These are phyloP conservation scores for Erebia ligea DNA, from an alignment of 2,888 invertebrate species.

Conservation along the genomic window DNA sequence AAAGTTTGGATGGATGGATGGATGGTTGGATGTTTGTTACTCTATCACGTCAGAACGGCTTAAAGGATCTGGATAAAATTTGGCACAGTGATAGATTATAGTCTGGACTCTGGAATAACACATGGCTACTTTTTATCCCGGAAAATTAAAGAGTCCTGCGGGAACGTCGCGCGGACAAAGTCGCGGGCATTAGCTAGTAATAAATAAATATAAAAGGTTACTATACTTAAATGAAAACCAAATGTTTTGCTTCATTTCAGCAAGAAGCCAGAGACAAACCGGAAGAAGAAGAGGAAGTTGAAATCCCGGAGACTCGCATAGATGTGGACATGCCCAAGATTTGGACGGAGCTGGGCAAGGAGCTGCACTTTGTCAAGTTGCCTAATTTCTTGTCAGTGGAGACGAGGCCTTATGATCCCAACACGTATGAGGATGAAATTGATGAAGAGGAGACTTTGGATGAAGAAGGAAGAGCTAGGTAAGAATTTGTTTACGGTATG, in stretches of 20 bases:
- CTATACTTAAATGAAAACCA: no score
- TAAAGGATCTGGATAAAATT: no score
- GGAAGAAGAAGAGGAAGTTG: slow-evolving; percentile 89
- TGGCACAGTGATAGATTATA: no score
- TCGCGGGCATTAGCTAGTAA: no score
- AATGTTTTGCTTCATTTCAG: neutral
- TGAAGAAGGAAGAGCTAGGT: slow-evolving; percentile 97
- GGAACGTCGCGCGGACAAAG: no score
- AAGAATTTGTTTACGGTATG: slow-evolving; percentile 29
- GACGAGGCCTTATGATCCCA: slow-evolving; percentile 96
- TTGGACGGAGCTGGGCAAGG: slow-evolving; percentile 94
- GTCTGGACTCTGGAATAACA: no score
- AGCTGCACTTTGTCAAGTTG: slow-evolving; percentile 97
- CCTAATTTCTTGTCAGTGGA: slow-evolving; percentile 99
- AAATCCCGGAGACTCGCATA: slow-evolving; percentile 96
- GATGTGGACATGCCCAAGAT: slow-evolving; percentile 99
- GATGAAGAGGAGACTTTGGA: slow-evolving; percentile 99
- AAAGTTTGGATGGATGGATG: no score
- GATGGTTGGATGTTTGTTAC: no score
- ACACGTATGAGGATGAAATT: slow-evolving; percentile 98
- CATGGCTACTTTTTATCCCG: no score
- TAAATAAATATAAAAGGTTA: no score
- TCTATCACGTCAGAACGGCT: no score
- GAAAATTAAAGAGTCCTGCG: no score
- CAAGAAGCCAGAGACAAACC: slow-evolving; percentile 82